Evolutionary conservation across 2,797 vertebrate species (phyloP), one percentile per base, ranked within the genome.

Genomic region (Propithecus deckenii): DNA sequence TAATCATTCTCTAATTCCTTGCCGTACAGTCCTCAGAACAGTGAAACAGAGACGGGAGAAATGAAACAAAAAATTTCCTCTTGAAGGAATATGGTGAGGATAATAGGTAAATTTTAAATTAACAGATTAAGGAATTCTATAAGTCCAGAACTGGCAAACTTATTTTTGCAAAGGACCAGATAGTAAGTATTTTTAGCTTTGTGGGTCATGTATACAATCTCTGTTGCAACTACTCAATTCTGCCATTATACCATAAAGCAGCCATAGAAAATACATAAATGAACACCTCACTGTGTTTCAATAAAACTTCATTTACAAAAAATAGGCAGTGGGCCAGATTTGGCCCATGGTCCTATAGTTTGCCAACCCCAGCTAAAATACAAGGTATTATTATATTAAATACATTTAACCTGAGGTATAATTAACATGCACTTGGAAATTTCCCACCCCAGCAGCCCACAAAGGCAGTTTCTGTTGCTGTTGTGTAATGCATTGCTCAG

Each of bases 301-400:
- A 67, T 89, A 80, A 87, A 76, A 71, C 50, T 83, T 96, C 86
- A 41, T 52, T 96, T 81, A 78, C 32, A 61, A 72, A 72, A 71
- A 91, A n/a, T 35, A 81, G n/a, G 46, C 20, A 32, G 0, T 55
- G 30, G n/a, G 55, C 12, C 30, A 48, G 11, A 38, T 94, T 84
- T 96, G 13, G 15, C 28, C 71, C 43, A 13, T 12, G 1, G 8
- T 65, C n/a, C 30, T 84, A 2, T 48, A 79, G 35, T 84, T 96
- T 96, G 28, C 61, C 55, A 46, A 38, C 17, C 30, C 69, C 13
- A 59, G 12, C 15, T 94, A 67, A 92, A 71, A 13, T 69, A 38
- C 41, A 87, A 89, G 14, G 10, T 61, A 23, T 14, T 57, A 10
- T 41, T 74, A 76, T 32, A 83, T 74, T 76, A 91, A 94, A 59